Evolutionary conservation across 2,113 vertebrate species (phyloP), one percentile per base, ranked within the genome.

Genomic region (Oncorhynchus nerka): DNA sequence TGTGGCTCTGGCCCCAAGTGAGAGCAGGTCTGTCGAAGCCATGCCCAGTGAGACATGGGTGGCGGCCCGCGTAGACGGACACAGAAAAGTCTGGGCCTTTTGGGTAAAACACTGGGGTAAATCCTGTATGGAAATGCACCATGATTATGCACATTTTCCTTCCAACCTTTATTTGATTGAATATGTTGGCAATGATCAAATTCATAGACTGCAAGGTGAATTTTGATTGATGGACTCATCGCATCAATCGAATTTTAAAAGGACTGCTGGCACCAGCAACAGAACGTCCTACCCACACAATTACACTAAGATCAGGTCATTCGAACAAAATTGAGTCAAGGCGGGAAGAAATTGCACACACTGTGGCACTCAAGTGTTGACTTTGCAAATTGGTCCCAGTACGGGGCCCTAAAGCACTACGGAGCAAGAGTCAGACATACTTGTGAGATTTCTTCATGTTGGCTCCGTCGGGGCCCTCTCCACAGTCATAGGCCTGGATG

Each of bases 401-500:
- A 7, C 30, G 1, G 4, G 16, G 1, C 67, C 67, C 67, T 68
- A 32, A 6, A 4, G 32, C 67, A 20, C 67, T n/a, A 28, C 32
- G 5, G 66, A 15, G 26, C 26, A 48, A 57, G 32, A 68, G 34
- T 30, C n/a, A 4, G 22, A 92, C 97, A 95, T 85, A 99, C 98
- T 99, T 99, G 93, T 99, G 98, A 45, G 98, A 99, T 86, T 97
- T 99, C 77, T 99, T 99, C 74, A 93, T 92, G 69, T 93, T 95
- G 2, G 91, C 85, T 28, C 97, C 95, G 5, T 98, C 97, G 0
- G 97, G 96, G 59, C 96, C 97, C 83, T 96, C 95, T 4, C 98
- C 98, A 8, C 98, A 99, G 90, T 99, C 98, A 0, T 98, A 98
- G 64, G 97, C 98, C 92, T 99, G 98, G 82, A 99, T 95, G 88